Evolutionary conservation across 1,140 invertebrate species (phyloP).

Genomic region (Oedothorax gibbosus): DNA sequence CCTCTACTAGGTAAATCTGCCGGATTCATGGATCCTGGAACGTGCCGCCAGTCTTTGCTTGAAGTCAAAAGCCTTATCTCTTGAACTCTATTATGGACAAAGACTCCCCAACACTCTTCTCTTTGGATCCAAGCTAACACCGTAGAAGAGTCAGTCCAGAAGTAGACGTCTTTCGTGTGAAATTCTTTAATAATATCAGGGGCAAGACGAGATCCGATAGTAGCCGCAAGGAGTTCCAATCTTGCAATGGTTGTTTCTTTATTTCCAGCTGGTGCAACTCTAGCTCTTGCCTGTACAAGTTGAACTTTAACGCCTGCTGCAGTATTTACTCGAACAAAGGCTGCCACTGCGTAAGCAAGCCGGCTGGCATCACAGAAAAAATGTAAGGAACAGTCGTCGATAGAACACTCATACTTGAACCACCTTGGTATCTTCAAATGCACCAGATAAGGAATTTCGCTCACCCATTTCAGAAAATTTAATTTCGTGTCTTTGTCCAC

Average conservation of each 20-base stretch:
- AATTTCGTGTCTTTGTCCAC: background rate
- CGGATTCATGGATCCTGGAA: background rate
- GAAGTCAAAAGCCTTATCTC: background rate
- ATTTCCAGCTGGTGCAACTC: constrained; percentile 24
- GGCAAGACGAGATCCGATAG: constrained; percentile 2
- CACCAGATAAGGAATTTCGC: background rate
- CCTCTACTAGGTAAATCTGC: constrained; percentile 2
- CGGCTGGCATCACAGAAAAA: constrained; percentile 24
- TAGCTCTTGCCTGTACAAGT: constrained; percentile 24
- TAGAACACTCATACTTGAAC: background rate
- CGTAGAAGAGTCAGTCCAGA: constrained; percentile 38
- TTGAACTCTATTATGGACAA: constrained; percentile 31
- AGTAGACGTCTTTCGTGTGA: background rate
- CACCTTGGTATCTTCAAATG: constrained; percentile 6
- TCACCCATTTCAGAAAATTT: constrained; percentile 8
- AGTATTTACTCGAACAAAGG: background rate
- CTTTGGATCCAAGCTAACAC: constrained; percentile 35
- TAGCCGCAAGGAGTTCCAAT: constrained; percentile 21
- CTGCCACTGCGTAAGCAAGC: constrained; percentile 13
- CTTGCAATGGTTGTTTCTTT: constrained; percentile 24
- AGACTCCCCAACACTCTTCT: constrained; percentile 25
- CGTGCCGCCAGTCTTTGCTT: background rate
- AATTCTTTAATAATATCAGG: constrained; percentile 11
- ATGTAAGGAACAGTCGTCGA: background rate
- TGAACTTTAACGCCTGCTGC: background rate